Base-by-base conservation (phyloP, 2,888 invertebrate species). In the Allacma fusca region DNA sequence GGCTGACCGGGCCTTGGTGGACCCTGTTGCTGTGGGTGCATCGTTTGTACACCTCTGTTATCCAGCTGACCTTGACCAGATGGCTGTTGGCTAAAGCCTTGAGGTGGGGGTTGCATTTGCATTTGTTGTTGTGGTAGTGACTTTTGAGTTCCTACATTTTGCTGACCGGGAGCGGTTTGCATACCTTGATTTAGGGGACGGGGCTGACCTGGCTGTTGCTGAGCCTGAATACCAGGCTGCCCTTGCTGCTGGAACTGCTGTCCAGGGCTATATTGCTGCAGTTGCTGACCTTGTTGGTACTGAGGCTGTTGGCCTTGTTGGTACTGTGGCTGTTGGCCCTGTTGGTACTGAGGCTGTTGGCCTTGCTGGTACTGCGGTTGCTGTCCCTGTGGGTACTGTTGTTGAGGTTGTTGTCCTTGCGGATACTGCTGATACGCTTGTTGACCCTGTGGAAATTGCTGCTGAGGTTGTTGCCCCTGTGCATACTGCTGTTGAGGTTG, bases 371-470 rank as follows among this genome's bases (percentile, higher is more conserved):
- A 29, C 29, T 34, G 67, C 28, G 34, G 34, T 24, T 21, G 24
- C 26, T 70, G 70, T 28, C 44, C 26, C 23, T 44, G 70, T 21
- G 34, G 28, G 12, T 67, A n/a, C 34, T 29, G 29, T 29, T 23
- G 40, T 4, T n/a, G 68, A n/a, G 23, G 34, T 43, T 69, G 43
- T 13, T 69, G 34, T 23, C 28, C 67, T 2, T 5, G 67, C 4
- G 12, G 29, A 29, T 26, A 21, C 67, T 67, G 70, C 23, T 23
- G 29, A 29, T 72, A 59, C 21, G 44, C 57, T 23, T 21, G 29
- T 29, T 72, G 72, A n/a, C 28, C 59, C 16, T 59, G 72, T 16
- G 12, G 24, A 19, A 28, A 50, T 19, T 26, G 72, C 26, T 7
- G 26, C 19, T 1, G 28, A 16, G 74, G 23, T 23, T 64, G 62